Base-by-base conservation (phyloP, 2,888 invertebrate genomes). In the Odontocerum albicorne region DNA sequence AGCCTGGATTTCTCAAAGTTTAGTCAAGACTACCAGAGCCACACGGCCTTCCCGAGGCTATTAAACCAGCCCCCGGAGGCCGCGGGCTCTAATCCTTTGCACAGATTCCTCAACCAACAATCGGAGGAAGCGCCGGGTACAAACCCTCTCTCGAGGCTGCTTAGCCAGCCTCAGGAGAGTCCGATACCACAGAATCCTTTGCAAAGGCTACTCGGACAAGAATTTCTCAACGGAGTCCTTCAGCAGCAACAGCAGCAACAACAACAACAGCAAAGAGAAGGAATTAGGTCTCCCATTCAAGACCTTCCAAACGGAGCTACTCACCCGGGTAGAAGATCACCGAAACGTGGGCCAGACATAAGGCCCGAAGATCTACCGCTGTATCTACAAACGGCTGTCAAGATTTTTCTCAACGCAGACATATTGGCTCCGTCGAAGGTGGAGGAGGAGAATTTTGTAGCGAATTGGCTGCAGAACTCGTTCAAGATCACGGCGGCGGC, bases 391-490 rank as follows among this genome's bases (percentile, higher is more conserved):
- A 62, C 57, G 49, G 60, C 55, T 52, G 61, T 57, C 59, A 62
- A 62, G 49, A 55, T 60, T 50, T 60, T 62, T 39, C 60, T 58
- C 54, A 61, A 62, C 61, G 53, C 57, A 40, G 58, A 60, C 60
- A 72, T 75, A 61, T 70, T 76, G 67, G 76, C 75, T 67, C 79
- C 80, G 66, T 77, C 83, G 44, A 83, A 84, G 70, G 81, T 83
- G 65, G 83, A 83, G 68, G 83, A 84, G 71, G 83, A 79, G 73
- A 74, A 73, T 68, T 81, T 84, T 67, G 85, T 86, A 68, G 81
- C 85, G 64, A 83, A 81, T 77, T 86, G 85, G 86, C 76, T 86
- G 62, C 83, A 86, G 70, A 83, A 82, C 75, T 83, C 84, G 61
- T 85, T 85, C 72, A 85, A 85, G 67, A 77, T 77, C 77, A 77